phyloP scores from a whole-genome alignment of 2,113 vertebrate genomes.

The Maccullochella peelii region DNA sequence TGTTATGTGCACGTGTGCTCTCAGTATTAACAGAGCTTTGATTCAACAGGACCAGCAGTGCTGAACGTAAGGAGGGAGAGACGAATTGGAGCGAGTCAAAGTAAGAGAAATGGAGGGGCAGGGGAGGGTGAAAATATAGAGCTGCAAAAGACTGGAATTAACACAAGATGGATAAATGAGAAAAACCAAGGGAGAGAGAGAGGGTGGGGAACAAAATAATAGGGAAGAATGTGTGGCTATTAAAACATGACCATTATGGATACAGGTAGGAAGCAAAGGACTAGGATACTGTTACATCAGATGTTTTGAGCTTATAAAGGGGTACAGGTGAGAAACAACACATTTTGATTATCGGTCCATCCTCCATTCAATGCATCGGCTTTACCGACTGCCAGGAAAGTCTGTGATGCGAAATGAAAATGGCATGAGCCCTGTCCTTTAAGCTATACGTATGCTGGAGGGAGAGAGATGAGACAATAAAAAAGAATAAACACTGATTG shows the following conservation, averaged over 20 bases:
- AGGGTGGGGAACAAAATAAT: background rate
- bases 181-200: background rate
- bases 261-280: background rate
- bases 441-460: conserved; percentile 4
- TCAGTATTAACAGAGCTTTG: conserved; percentile 33
- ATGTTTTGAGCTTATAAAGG: background rate
- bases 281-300: background rate
- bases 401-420: conserved; percentile 16
- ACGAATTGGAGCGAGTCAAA: conserved; percentile 49
- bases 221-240: background rate
- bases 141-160: conserved; percentile 30
- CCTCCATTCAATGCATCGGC: background rate
- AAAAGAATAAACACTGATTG: conserved; percentile 75
- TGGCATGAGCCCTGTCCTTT: conserved; percentile 5
- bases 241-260: background rate
- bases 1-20: background rate
- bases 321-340: too few species aligned
- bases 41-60: conserved; percentile 37
- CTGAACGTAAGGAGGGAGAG: conserved; percentile 8
- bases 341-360: background rate
- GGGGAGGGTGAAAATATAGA: conserved; percentile 6
- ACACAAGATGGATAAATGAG: conserved; percentile 3
- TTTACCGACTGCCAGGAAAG: background rate
- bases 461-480: conserved; percentile 42
- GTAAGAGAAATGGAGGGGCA: conserved; percentile 24